Evolutionary conservation across 2,888 invertebrate genomes (phyloP), one percentile per base, ranked within the genome.

Genomic region (Allygus modestus): DNA sequence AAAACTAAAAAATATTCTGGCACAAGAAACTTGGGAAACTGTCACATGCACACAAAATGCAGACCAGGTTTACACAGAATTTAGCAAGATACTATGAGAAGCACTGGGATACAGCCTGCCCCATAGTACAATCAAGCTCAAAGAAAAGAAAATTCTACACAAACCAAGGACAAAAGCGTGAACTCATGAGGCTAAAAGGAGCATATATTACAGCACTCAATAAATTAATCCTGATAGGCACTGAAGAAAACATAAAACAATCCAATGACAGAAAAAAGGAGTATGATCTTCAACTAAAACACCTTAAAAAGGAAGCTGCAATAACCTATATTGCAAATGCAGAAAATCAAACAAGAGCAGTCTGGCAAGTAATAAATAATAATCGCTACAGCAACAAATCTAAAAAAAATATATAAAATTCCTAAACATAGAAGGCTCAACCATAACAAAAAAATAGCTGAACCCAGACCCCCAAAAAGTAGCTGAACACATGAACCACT

Each of bases 401-500:
- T 2, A 51, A 54, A 77, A 77, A 51, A 77, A 51, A 28, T 28
- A 28, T 43, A 46, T 77, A 2, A 28, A 77, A 77, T 28, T 51
- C 26, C 23, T 77, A 0, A 23, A 77, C 17, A 26, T 77, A 31
- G 51, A 77, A 77, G 77, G 31, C 28, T 51, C 77, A 77, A 51
- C 51, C n/a, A 26, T 28, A 51, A 77, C n/a, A n/a, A n/a, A n/a
- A n/a, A n/a, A n/a, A n/a, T n/a, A n/a, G n/a, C n/a, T n/a, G n/a
- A n/a, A n/a, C n/a, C n/a, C 77, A 51, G 77, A 77, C 77, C 77
- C 77, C 77, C 46, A 77, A 51, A 28, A 51, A 51, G 51, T 77
- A 77, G 77, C 41, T n/a, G 77, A 77, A 77, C 51, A 77, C 51
- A 28, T 77, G 51, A 77, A 77, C 33, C 41, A 28, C 77, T 77